Conservation (phyloP, 1,140 invertebrate genomes). For the Ladona fulva region DNA sequence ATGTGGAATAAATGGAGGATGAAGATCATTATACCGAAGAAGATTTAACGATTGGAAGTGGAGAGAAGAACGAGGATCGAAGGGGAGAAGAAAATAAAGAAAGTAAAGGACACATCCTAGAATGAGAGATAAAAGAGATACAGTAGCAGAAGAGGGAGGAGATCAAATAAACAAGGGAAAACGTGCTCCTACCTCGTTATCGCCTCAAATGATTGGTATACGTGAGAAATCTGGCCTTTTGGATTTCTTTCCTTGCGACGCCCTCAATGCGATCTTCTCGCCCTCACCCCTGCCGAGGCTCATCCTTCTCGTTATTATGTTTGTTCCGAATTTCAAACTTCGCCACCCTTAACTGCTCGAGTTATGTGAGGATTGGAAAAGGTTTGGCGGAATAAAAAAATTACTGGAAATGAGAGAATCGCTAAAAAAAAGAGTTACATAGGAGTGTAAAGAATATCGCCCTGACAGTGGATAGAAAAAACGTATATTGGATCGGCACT, state of each 20-base stretch:
- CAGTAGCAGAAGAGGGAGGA: neutral
- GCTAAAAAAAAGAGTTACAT: no score
- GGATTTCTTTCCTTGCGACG: neutral
- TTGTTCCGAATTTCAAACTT: constrained; percentile 2
- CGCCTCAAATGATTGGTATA: neutral
- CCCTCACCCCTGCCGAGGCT: neutral
- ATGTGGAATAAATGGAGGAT: no score
- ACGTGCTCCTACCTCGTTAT: neutral
- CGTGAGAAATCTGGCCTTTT: neutral
- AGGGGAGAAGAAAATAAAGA: neutral
- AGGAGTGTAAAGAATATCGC: no score
- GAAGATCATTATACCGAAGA: no score
- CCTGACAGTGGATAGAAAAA: no score
- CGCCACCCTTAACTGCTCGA: no score
- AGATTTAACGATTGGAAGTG: neutral
- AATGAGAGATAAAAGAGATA: neutral
- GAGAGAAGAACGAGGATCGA: neutral
- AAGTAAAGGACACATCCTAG: neutral
- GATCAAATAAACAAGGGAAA: constrained; percentile 2
- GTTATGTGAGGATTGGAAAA: no score
- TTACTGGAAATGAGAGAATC: no score
- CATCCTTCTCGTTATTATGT: neutral
- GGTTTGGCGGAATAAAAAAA: no score
- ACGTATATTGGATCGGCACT: no score
- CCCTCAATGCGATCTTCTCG: neutral